phyloP scores from a whole-genome alignment of 2,113 vertebrate species.

The Heterotis niloticus region DNA sequence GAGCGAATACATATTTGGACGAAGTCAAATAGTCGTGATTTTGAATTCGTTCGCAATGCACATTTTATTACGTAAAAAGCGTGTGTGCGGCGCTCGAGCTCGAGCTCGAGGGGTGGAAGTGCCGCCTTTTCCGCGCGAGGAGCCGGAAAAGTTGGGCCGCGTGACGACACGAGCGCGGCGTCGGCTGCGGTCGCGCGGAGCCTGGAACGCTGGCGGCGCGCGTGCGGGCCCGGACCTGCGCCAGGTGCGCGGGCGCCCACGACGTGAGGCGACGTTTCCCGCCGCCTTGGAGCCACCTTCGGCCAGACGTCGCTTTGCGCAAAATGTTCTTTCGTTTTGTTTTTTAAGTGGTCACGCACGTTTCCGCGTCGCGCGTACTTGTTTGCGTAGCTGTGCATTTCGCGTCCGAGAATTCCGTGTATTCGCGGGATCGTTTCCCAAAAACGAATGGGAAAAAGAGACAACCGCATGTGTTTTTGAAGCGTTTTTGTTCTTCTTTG shows the following conservation, averaged over 20 bases:
- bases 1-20: no score
- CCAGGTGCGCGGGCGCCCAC: neutral
- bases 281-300: neutral
- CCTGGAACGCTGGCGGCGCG: slow-evolving; percentile 66
- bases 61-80: no score
- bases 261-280: neutral
- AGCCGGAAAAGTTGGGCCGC: slow-evolving; percentile 61
- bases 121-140: slow-evolving; percentile 66
- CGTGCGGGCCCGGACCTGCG: slow-evolving; percentile 58
- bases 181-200: slow-evolving; percentile 66
- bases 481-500: no score
- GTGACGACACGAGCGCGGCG: slow-evolving; percentile 71
- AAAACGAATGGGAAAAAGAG: no score
- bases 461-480: no score
- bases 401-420: neutral
- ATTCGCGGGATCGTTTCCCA: no score
- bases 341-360: neutral
- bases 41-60: no score
- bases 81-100: no score
- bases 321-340: no score
- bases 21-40: no score
- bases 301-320: neutral
- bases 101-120: slow-evolving; percentile 69
- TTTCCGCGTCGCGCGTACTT: neutral
- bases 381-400: neutral